phyloP scores from a whole-genome alignment of 2,888 invertebrate genomes.

The Sminthurinus aureus region DNA sequence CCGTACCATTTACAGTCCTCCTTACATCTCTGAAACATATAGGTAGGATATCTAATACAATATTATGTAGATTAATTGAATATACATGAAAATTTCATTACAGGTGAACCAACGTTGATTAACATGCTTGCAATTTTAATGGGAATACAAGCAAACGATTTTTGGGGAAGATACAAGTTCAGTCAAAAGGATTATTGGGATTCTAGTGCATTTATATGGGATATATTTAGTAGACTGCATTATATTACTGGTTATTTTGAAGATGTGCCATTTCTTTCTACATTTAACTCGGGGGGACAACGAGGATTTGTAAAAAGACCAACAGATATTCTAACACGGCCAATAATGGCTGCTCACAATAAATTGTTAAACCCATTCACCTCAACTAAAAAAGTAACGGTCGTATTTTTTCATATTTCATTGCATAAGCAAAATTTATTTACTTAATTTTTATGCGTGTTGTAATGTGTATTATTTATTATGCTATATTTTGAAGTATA shows the following conservation, averaged over 20 bases:
- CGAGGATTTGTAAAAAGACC: constrained; percentile 44
- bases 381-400: too few relatives aligned
- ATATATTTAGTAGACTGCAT: constrained; percentile 38
- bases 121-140: constrained; percentile 45
- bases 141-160: constrained; percentile 29
- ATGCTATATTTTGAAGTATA: too few relatives aligned
- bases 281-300: constrained; percentile 42
- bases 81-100: too few relatives aligned
- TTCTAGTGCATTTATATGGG: constrained; percentile 44
- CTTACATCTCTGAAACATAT: too few relatives aligned
- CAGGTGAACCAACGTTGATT: constrained; percentile 40
- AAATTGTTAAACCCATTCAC: neutral
- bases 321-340: constrained; percentile 44
- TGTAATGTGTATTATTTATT: too few relatives aligned
- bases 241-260: constrained; percentile 49
- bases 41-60: too few relatives aligned
- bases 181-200: constrained; percentile 39
- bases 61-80: too few relatives aligned
- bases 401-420: too few relatives aligned
- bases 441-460: too few relatives aligned
- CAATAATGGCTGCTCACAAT: neutral
- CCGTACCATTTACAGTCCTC: too few relatives aligned
- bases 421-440: too few relatives aligned
- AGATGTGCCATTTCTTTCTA: constrained; percentile 33
- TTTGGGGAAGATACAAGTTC: constrained; percentile 6